Evolutionary conservation across 2,797 vertebrate species (phyloP), one percentile per base, ranked within the genome.

Genomic region (Semaprochilodus insignis): DNA sequence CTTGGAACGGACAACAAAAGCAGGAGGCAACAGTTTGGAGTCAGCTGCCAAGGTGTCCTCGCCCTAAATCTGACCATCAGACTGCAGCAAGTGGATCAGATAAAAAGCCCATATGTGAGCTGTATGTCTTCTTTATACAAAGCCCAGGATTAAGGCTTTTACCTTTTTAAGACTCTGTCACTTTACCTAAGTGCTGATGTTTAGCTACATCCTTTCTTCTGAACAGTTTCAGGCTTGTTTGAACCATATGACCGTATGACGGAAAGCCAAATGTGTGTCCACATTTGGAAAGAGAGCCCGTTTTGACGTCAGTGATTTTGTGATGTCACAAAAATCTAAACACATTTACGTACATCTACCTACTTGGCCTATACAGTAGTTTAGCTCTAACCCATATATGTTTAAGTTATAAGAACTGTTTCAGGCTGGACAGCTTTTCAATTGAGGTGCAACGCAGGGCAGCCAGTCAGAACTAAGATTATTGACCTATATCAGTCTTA

Each of bases 1-100:
- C 77, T 83, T 83, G 82, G 82, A 83, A 40, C 63, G 25, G 71
- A 83, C 82, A 78, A 74, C 82, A 80, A 83, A 83, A 74, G 71
- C 52, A 74, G 59, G 36, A 83, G 63, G 27, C 44, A 54, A 51
- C 59, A 65, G 81, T 55, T 73, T 51, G 51, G 31, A 73, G 52
- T 25, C 63, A 0, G 71, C 77, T 83, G 82, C 77, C 82, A 83
- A 83, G 81, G 76, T 79, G 36, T 83, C 70, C 70, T 74, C 16
- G 74, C 70, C 60, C 21, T 34, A 27, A 83, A 78, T 83, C 70
- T 79, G 65, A 78, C 52, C 63, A 65, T 83, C 81, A 36, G 34
- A 54, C 67, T 69, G 72, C 81, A 66, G 48, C 75, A 78, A 83
- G 62, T 67, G 70, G 73, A 83, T 66, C 76, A 74, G 44, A 79